Conservation (phyloP, 2,888 invertebrate genomes). For the Bedellia somnulentella region DNA sequence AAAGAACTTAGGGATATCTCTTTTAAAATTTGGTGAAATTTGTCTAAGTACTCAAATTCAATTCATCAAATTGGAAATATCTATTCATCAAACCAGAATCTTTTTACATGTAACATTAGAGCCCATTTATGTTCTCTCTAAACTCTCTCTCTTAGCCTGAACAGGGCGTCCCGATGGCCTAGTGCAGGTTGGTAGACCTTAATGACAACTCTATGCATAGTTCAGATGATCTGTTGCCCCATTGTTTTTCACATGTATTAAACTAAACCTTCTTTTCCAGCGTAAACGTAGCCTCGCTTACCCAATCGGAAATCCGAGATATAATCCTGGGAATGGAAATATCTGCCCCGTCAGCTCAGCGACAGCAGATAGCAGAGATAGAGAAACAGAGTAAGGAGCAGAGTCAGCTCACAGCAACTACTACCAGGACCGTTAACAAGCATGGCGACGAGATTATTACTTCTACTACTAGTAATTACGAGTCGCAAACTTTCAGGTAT, state of each 20-base stretch:
- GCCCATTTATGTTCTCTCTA: too few relatives aligned
- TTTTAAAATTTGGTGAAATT: slow-evolving; percentile 1
- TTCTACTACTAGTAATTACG: slow-evolving; percentile 98
- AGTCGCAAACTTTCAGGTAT: slow-evolving; percentile 89
- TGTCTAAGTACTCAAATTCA: too few relatives aligned
- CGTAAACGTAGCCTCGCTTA: slow-evolving; percentile 97
- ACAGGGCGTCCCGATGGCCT: too few relatives aligned
- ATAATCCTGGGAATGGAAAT: slow-evolving; percentile 99
- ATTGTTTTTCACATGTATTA: too few relatives aligned
- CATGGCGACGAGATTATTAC: slow-evolving; percentile 99
- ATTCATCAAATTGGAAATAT: too few relatives aligned
- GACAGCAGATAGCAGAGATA: slow-evolving; percentile 99
- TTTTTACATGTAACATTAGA: too few relatives aligned
- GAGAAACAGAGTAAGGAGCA: slow-evolving; percentile 99
- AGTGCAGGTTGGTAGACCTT: too few relatives aligned
- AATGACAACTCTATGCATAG: too few relatives aligned
- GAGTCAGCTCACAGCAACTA: slow-evolving; percentile 96
- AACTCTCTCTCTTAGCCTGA: too few relatives aligned
- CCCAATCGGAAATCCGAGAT: slow-evolving; percentile 98
- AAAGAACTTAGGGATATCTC: too few relatives aligned
- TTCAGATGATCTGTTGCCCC: too few relatives aligned
- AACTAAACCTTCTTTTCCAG: slow-evolving; percentile 35
- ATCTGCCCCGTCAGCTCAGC: slow-evolving; percentile 96
- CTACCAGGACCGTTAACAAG: slow-evolving; percentile 97
- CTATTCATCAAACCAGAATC: too few relatives aligned